Base-by-base conservation (phyloP, 2,113 vertebrate genomes). In the Tapirus terrestris region DNA sequence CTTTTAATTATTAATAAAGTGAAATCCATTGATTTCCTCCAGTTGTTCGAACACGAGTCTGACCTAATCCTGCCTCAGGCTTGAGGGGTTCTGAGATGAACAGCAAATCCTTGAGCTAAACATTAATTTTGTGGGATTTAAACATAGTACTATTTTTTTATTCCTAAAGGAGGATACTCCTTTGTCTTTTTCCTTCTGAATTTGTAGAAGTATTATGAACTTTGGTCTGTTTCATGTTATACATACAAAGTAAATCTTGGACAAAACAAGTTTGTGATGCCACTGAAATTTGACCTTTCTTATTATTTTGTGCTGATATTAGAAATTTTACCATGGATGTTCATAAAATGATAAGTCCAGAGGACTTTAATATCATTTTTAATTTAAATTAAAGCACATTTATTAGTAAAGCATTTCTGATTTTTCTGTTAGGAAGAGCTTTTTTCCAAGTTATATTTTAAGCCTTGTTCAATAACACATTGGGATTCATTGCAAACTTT, bases 1-100 rank as follows among this genome's bases (percentile, higher is more conserved):
- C 98, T 98, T 99, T 99, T 99, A 99, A 99, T 99, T 99, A 99
- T 99, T 99, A 99, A 99, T 99, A 99, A 98, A 98, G 97, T 98
- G 97, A 98, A 98, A 99, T 98, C 98, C 99, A 99, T 99, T 99
- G 99, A 99, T 99, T 99, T 99, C 98, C 98, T 99, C 98, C 98
- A 98, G 98, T 99, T 99, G 99, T 99, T 99, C 98, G 98, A 98
- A 99, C 99, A 99, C 58, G 97, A 98, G 92, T 98, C 98, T 98
- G 98, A 98, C 97, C 98, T 99, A 99, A 99, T 99, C 98, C 98
- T 98, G 98, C 99, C 98, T 98, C 97, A 87, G 98, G 98, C 98
- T 98, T 97, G 98, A 98, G 97, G 77, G 87, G 80, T 98, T 97
- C 96, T 96, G 96, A 98, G 98, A 99, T 98, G 98, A 99, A 97